These are phyloP conservation scores for Benitochromis conjunctus DNA, from an alignment of 2,113 vertebrate genomes.

Conservation along the genomic window DNA sequence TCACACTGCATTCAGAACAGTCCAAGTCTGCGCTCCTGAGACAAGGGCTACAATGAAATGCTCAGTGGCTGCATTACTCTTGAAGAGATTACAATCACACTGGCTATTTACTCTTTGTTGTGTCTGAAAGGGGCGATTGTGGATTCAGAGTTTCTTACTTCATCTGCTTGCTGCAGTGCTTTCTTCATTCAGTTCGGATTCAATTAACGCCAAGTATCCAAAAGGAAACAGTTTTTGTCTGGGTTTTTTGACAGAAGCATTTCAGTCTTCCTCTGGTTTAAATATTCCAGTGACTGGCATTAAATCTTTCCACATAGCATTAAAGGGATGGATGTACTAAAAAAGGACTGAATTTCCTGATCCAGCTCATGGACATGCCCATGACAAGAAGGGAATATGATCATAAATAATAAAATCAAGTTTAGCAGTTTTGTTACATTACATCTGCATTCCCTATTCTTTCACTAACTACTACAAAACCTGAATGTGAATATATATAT, in stretches of 20 bases:
- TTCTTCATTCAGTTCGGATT: conserved; percentile 6
- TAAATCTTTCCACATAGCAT: not conserved
- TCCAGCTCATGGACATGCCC: not conserved
- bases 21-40: conserved; percentile 29
- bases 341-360: not conserved
- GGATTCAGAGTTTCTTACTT: not conserved
- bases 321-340: not conserved
- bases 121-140: conserved; percentile 36
- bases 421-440: not conserved
- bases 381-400: not conserved
- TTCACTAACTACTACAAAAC: not conserved
- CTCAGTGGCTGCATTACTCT: conserved; percentile 46
- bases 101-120: conserved; percentile 33
- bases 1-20: conserved; percentile 49
- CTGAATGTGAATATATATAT: not conserved
- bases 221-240: not conserved
- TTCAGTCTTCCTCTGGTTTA: not conserved
- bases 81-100: conserved; percentile 51
- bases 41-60: conserved; percentile 38
- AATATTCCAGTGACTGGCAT: not conserved
- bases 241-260: not conserved
- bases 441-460: not conserved
- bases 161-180: not conserved
- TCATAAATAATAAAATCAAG: not conserved
- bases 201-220: not conserved